Evolutionary conservation across 2,113 vertebrate species (phyloP), one percentile per base, ranked within the genome.

Genomic region (Phoxinus phoxinus): DNA sequence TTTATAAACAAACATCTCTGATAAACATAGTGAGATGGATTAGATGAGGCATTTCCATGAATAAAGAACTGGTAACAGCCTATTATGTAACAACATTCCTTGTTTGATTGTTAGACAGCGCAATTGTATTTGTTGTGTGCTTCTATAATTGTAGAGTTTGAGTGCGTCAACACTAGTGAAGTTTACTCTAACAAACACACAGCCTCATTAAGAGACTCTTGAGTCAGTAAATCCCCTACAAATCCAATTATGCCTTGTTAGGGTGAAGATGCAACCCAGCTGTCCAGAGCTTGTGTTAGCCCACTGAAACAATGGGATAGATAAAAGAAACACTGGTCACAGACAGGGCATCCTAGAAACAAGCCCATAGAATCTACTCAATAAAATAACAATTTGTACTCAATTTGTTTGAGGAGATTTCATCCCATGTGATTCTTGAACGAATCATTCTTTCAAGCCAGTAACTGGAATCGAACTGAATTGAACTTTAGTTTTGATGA

Each of bases 181-280:
- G 84, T 83, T 88, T 87, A 86, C 56, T 83, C 85, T 80, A 89
- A 86, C 77, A 67, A 80, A 90, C 87, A 86, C 87, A 88, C 89
- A 80, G 86, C 90, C 85, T 93, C 90, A 93, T 93, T 92, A 94
- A 93, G 84, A 91, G 74, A 90, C 91, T 89, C 90, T 91, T 86
- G 90, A 88, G 92, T 91, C 90, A 91, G 86, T 81, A 86, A 88
- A 92, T 92, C 91, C 89, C 87, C 91, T 84, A 48, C 53, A 85
- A 87, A 90, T 87, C 86, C 85, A 90, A 91, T 93, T 89, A 92
- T 89, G 90, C 87, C 90, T 92, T 25, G 71, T 92, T 91, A 69
- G 83, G 85, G 25, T 81, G 44, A 19, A 30, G 61, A 86, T 85
- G 90, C 17, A 80, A 83, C 84, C 81, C 83, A 88, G 89, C 87